Evolutionary conservation across 37 sponge, comb jelly and placozoan species (phyloP).

Genomic region (Aphrocallistes beatrix): DNA sequence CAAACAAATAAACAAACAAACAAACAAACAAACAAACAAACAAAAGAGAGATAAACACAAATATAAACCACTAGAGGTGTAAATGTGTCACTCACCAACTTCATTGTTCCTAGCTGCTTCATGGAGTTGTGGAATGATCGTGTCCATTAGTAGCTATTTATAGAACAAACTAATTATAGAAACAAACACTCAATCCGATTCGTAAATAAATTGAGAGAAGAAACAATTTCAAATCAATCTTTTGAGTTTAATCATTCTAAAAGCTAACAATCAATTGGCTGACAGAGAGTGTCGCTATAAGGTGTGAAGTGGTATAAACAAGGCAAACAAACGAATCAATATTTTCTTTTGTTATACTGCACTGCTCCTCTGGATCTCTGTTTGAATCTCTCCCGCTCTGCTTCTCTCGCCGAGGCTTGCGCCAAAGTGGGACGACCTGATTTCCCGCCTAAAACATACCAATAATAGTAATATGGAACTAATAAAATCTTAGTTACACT

Average conservation of each 20-base stretch:
- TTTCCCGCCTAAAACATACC: slow-evolving; percentile 6
- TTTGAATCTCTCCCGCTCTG: slow-evolving; percentile 6
- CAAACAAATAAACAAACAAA: background rate
- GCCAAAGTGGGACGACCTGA: background rate
- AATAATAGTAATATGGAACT: no score
- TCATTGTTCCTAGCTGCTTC: slow-evolving; percentile 5
- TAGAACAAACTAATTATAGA: background rate
- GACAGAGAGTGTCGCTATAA: no score
- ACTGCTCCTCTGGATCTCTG: slow-evolving; percentile 6
- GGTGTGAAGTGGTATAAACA: no score
- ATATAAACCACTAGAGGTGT: no score
- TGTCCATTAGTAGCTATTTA: background rate
- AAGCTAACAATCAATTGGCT: no score
- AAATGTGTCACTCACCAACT: background rate
- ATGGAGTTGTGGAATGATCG: slow-evolving; percentile 1
- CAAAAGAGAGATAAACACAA: no score
- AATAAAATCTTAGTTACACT: no score
- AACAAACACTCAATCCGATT: no score
- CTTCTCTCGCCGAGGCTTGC: background rate
- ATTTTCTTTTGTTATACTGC: background rate
- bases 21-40: background rate
- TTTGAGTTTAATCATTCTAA: no score
- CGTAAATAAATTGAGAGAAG: no score
- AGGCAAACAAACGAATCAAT: no score
- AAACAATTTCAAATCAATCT: no score